phyloP scores from a whole-genome alignment of 2,888 invertebrate species.

The Yponomeuta sedellus region DNA sequence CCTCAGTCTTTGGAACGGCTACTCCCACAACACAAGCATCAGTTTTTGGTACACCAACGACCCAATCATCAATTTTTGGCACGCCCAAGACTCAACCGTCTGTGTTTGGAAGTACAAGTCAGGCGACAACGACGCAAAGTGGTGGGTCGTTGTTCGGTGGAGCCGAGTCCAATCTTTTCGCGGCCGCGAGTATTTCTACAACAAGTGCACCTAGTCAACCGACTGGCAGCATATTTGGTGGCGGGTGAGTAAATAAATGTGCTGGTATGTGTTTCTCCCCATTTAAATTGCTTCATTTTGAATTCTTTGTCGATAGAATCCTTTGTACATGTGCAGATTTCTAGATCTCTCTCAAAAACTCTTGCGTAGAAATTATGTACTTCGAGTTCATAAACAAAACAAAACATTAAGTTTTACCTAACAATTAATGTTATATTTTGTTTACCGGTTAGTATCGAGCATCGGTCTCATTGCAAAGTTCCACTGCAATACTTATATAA shows the following conservation, averaged over 20 bases:
- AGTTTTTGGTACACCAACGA: constrained; percentile 32
- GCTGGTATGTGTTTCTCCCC: background rate
- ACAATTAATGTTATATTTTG: too few species aligned
- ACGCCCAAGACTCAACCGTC: constrained; percentile 19
- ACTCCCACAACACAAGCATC: constrained; percentile 35
- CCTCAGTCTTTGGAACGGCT: constrained; percentile 29
- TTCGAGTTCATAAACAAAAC: too few species aligned
- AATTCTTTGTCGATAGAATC: too few species aligned
- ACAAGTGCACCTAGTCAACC: constrained; percentile 46
- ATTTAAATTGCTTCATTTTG: too few species aligned
- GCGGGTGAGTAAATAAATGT: constrained; percentile 37
- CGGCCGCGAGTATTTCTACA: constrained; percentile 63
- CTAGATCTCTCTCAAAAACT: too few species aligned
- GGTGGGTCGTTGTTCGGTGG: constrained; percentile 52
- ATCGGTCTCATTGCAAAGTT: too few species aligned
- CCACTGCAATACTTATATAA: too few species aligned
- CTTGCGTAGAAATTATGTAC: too few species aligned
- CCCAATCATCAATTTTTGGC: constrained; percentile 20
- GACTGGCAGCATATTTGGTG: constrained; percentile 55
- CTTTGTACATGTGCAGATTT: too few species aligned
- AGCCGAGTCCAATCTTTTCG: constrained; percentile 53
- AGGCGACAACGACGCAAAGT: constrained; percentile 26
- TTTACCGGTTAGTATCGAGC: too few species aligned
- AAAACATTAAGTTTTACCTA: too few species aligned
- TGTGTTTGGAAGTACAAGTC: constrained; percentile 18